Evolutionary conservation across 2,797 vertebrate species (phyloP).

Genomic region (Sylvilagus floridanus): DNA sequence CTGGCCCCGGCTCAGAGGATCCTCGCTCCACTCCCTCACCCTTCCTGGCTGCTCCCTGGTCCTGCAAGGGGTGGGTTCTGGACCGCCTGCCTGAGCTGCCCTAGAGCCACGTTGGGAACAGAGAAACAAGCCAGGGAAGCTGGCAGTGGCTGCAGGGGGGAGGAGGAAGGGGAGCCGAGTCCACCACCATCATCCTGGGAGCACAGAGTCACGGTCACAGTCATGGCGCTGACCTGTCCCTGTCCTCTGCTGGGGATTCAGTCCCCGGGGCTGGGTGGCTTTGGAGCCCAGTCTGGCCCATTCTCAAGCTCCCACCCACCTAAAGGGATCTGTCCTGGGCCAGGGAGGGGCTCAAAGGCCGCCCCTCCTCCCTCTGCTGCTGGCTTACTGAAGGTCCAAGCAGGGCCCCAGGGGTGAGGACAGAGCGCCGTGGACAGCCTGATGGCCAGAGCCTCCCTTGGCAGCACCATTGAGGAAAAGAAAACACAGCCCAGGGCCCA

Average conservation of each 20-base stretch:
- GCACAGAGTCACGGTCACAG: not conserved
- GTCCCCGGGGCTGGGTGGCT: not conserved
- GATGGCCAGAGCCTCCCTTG: not conserved
- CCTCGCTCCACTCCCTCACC: not conserved
- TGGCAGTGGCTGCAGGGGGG: not conserved
- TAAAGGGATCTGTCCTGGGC: not conserved
- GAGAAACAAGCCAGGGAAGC: accelerated
- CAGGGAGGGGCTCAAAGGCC: not conserved
- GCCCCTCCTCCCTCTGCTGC: not conserved
- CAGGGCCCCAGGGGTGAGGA: not conserved
- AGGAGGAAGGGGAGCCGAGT: not conserved
- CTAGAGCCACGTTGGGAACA: not conserved
- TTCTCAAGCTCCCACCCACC: too few species aligned
- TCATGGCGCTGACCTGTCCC: not conserved
- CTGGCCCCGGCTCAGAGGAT: not conserved
- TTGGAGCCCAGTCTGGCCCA: not conserved
- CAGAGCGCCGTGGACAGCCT: accelerated
- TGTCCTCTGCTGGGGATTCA: not conserved
- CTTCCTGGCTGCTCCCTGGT: not conserved
- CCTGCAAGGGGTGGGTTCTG: not conserved
- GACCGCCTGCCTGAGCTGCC: slow-evolving; percentile 25
- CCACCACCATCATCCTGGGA: not conserved
- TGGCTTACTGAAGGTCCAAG: not conserved
- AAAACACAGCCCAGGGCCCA: not conserved
- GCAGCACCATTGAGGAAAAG: not conserved